Evolutionary conservation across 2,797 vertebrate genomes (phyloP).

Genomic region (Amazonetta brasiliensis): DNA sequence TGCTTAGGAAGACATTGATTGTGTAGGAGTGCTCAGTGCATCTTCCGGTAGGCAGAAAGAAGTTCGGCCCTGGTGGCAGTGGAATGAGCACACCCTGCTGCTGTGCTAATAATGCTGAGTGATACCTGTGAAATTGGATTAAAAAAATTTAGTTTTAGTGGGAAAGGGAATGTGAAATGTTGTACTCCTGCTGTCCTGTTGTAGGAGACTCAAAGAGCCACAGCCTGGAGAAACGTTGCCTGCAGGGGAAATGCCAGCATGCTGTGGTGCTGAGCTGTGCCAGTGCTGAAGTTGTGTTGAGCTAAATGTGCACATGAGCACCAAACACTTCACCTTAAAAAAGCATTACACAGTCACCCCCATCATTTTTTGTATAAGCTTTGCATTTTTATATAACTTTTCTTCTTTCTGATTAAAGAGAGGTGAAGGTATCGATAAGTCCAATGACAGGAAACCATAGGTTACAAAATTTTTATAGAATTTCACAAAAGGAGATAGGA

Average conservation of each 20-base stretch:
- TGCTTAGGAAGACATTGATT: background rate
- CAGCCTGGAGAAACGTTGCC: background rate
- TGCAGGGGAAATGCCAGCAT: background rate
- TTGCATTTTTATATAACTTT: background rate
- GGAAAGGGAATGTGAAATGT: background rate
- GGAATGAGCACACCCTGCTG: background rate
- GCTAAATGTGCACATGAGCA: background rate
- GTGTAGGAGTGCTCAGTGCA: fast-evolving
- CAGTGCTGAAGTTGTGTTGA: background rate
- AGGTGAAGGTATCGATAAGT: background rate
- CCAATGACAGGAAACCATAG: background rate
- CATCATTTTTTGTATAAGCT: background rate
- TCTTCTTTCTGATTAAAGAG: background rate
- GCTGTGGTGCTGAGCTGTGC: background rate
- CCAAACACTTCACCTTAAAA: background rate
- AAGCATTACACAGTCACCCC: background rate
- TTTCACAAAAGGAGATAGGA: background rate
- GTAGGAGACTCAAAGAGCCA: background rate
- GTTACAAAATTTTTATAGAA: background rate
- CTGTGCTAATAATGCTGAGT: fast-evolving
- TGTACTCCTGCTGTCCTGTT: background rate
- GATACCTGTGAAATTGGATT: background rate
- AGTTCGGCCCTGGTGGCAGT: background rate
- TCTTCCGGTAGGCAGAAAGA: background rate
- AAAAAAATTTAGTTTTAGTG: background rate